Percentiles rank a stretch among this genome's conserved stretches.
Evolutionary conservation across 2,113 vertebrate species (phyloP).

Genomic region (Donacobius atricapilla): DNA sequence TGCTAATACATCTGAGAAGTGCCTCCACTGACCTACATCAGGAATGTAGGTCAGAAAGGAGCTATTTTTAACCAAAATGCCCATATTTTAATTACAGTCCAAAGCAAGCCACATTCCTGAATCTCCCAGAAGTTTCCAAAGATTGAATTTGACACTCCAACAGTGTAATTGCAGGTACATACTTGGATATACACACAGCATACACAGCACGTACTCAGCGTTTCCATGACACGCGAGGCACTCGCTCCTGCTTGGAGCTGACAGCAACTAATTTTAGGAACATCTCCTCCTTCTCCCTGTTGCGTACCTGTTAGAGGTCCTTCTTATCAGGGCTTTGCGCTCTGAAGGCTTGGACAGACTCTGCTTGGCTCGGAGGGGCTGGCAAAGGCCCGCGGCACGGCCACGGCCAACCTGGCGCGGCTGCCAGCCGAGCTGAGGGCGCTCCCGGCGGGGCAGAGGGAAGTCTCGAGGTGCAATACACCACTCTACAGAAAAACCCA

Average conservation of each 20-base stretch:
- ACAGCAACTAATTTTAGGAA: not conserved
- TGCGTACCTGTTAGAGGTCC: not conserved
- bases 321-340: not conserved
- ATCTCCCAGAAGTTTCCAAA: not conserved
- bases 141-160: not conserved
- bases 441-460: not conserved
- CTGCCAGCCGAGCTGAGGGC: constrained; percentile 11
- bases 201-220: not conserved
- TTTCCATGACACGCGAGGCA: not conserved
- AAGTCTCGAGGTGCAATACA: constrained; percentile 9
- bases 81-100: not conserved
- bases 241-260: not conserved
- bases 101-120: not conserved
- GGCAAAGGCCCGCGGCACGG: not conserved
- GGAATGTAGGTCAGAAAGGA: not conserved
- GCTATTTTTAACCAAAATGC: constrained; percentile 2
- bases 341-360: constrained; percentile 20
- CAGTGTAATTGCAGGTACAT: not conserved
- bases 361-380: constrained; percentile 4
- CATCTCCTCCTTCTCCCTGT: not conserved
- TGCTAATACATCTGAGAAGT: not conserved
- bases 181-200: not conserved
- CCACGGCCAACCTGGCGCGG: not conserved
- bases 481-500: constrained; percentile 33
- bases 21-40: constrained; percentile 36